Percentiles rank a stretch among this genome's conserved stretches.
Conservation (phyloP, 2,113 vertebrate species). For the Malaclemys terrapin region DNA sequence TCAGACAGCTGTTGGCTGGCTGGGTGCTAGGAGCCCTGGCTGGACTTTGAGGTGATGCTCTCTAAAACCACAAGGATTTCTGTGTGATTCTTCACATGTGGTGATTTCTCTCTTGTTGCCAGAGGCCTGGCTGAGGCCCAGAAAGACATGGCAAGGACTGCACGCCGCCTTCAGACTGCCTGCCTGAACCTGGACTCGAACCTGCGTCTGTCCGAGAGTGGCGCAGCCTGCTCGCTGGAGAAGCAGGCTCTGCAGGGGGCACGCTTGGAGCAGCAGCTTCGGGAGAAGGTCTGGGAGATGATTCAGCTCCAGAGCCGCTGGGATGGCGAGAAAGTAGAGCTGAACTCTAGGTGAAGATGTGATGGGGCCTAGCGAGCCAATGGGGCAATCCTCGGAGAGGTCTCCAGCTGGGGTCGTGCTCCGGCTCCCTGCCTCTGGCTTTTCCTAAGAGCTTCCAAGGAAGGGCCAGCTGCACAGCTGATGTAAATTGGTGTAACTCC, state of each 20-base stretch:
- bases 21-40: not conserved
- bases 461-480: not conserved
- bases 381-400: not conserved
- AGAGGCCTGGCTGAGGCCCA: slow-evolving; percentile 84
- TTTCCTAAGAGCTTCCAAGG: not conserved
- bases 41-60: not conserved
- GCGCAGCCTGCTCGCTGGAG: slow-evolving; percentile 59
- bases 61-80: not conserved
- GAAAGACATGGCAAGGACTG: slow-evolving; percentile 70
- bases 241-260: slow-evolving; percentile 29
- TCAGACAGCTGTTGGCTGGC: not conserved
- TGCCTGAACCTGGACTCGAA: slow-evolving; percentile 80
- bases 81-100: not conserved
- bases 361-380: too few species aligned
- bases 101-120: not conserved
- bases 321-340: slow-evolving; percentile 83
- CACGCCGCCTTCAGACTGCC: slow-evolving; percentile 76
- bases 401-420: not conserved
- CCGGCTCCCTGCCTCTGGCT: not conserved
- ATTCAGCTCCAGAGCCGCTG: slow-evolving; percentile 84
- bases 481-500: not conserved
- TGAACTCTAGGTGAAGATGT: slow-evolving; percentile 84
- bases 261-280: slow-evolving; percentile 79
- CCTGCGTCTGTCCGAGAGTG: slow-evolving; percentile 59
- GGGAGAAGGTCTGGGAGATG: slow-evolving; percentile 80